Percentiles rank a stretch among this genome's conserved stretches.
These are phyloP conservation scores for Agrochola lychnidis DNA, from an alignment of 2,888 invertebrate species.

Conservation along the genomic window DNA sequence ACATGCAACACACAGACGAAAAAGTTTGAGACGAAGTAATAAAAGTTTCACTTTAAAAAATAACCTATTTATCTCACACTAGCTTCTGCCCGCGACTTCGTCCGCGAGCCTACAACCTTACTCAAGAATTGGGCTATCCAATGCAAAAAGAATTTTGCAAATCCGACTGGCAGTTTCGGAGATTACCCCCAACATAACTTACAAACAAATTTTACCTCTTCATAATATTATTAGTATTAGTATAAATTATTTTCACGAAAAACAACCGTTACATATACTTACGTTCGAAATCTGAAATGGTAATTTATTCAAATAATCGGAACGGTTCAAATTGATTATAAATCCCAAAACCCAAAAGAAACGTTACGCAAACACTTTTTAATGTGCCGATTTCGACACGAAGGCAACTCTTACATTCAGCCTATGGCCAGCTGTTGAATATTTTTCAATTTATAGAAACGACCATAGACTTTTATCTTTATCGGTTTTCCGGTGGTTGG, in stretches of 20 bases:
- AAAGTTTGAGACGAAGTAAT: no score
- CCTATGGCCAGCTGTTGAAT: background rate
- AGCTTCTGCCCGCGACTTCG: no score
- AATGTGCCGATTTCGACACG: background rate
- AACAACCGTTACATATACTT: background rate
- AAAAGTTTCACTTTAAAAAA: no score
- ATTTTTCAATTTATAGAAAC: constrained; percentile 18
- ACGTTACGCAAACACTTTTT: background rate
- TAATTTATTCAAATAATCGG: background rate
- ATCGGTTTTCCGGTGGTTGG: constrained; percentile 49
- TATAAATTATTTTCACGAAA: background rate
- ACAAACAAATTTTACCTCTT: no score
- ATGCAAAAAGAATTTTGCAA: no score
- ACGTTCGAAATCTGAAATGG: constrained; percentile 6
- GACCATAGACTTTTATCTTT: constrained; percentile 9
- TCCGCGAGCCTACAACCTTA: no score
- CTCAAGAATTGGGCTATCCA: no score
- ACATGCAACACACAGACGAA: no score
- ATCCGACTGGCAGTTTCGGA: no score
- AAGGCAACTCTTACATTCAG: constrained; percentile 13
- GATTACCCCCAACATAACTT: no score
- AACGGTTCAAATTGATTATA: background rate
- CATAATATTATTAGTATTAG: no score
- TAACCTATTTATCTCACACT: no score
- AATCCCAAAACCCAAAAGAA: background rate